A percentile compares a stretch with the other conserved stretches of the same genome.
These are phyloP conservation scores for Vollenhovia emeryi DNA, from an alignment of 1,140 invertebrate genomes.

Conservation along the genomic window DNA sequence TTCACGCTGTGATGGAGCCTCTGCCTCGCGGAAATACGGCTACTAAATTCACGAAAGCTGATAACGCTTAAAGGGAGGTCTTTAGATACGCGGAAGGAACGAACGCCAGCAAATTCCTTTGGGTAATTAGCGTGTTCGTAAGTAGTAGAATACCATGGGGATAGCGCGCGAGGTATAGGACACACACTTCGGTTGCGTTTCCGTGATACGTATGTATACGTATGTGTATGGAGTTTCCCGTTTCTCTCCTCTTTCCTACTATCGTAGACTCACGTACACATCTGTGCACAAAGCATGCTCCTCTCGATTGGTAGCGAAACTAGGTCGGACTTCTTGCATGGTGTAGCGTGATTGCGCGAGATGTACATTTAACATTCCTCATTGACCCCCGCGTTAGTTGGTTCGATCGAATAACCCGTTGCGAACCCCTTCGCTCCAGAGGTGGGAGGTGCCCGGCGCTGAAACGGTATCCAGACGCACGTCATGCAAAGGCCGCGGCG, in stretches of 20 bases:
- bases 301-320: conserved; percentile 29
- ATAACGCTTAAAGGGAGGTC: conserved; percentile 65
- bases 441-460: conserved; percentile 5
- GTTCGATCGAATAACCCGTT: conserved; percentile 38
- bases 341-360: conserved; percentile 36
- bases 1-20: conserved; percentile 47
- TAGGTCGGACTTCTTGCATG: conserved; percentile 59
- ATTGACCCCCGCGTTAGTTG: conserved; percentile 41
- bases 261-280: not conserved
- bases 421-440: not conserved
- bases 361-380: conserved; percentile 65
- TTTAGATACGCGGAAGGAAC: conserved; percentile 57
- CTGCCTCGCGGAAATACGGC: conserved; percentile 51
- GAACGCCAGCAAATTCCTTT: conserved; percentile 66
- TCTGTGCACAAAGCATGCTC: not conserved
- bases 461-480: conserved; percentile 36
- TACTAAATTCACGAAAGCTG: conserved; percentile 69
- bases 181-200: conserved; percentile 36
- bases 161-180: conserved; percentile 15
- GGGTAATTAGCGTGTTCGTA: conserved; percentile 71
- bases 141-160: conserved; percentile 31
- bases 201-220: not conserved
- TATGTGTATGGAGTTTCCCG: conserved; percentile 6
- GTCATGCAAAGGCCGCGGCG: conserved; percentile 32
- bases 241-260: not conserved